Percentiles rank a stretch among this genome's conserved stretches.
Evolutionary conservation across 1,140 invertebrate genomes (phyloP).

Genomic region (Drosophila jambulina): DNA sequence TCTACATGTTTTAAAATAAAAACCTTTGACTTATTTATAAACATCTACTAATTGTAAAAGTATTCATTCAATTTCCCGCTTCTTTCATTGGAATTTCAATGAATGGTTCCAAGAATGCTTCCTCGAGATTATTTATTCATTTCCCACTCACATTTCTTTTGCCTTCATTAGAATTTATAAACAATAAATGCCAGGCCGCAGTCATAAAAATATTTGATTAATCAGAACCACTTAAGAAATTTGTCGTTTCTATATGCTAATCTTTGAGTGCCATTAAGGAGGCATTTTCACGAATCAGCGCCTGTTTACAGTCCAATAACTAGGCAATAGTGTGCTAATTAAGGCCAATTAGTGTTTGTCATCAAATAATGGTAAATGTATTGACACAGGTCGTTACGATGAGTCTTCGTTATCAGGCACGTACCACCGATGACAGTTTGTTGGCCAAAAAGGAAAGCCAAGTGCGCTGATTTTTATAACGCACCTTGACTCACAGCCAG

Average conservation of each 20-base stretch:
- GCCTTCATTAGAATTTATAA: neutral
- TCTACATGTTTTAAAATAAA: too few relatives aligned
- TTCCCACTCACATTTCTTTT: too few relatives aligned
- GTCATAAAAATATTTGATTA: conserved; percentile 19
- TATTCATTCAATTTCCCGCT: neutral
- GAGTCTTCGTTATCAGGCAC: conserved; percentile 20
- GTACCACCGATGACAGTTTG: conserved; percentile 5
- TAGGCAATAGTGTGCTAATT: conserved; percentile 23
- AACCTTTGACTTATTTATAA: too few relatives aligned
- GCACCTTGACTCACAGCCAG: conserved; percentile 20
- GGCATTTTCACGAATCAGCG: conserved; percentile 20
- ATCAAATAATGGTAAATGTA: conserved; percentile 7
- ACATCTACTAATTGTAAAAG: neutral
- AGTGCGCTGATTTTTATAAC: conserved; percentile 1
- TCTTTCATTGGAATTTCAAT: neutral
- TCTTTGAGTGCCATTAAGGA: conserved; percentile 13
- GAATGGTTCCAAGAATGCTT: neutral
- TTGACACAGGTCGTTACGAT: conserved; percentile 31
- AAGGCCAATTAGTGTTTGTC: conserved; percentile 20
- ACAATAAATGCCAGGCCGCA: neutral
- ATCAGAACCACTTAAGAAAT: conserved; percentile 11
- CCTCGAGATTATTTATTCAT: neutral
- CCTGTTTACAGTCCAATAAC: conserved; percentile 6
- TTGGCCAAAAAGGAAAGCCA: conserved; percentile 19
- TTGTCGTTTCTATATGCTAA: conserved; percentile 9